Evolutionary conservation across 2,113 vertebrate genomes (phyloP), one percentile per base, ranked within the genome.

Genomic region (Urocitellus parryii): DNA sequence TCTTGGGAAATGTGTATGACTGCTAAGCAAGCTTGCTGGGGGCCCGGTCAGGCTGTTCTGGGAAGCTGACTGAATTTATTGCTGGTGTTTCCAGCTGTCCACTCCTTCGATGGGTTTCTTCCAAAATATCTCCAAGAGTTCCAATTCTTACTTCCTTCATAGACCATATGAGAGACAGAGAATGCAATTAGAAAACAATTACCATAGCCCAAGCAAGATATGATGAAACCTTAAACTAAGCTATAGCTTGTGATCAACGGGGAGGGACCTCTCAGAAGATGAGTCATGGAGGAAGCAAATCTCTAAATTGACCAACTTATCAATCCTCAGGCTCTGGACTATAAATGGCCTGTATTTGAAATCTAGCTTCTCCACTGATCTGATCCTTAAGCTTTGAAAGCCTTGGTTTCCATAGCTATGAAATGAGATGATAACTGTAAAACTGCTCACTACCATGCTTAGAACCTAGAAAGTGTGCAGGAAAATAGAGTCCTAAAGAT

Each of bases 61-160:
- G 37, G 74, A 95, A 63, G 67, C 2, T 11, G 51, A 67, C n/a
- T 18, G 42, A 87, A 83, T 87, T 83, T 76, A 48, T 70, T 63
- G 13, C 65, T 80, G n/a, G 25, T 61, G 4, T 82, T 51, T 24
- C 2, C 8, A 25, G 8, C 42, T 67, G 32, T 42, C 53, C 6
- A 34, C 20, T 65, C 25, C 42, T 32, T 96, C 92, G 8, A 53
- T 29, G 1, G 7, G 25, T n/a, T 74, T 14, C 42, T 94, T 72
- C 32, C 25, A 76, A 80, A 92, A 81, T 24, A 14, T 16, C 25
- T 91, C 25, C 34, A 51, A 70, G 27, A 90, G 81, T 83, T 63
- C 16, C 9, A 56, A 0, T 72, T 29, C 42, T 1, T 12, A 42
- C 13, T 5, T 45, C 29, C 34, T n/a, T 4, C 58, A 1, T 2